Evolutionary conservation across 2,888 invertebrate species (phyloP), one percentile per base, ranked within the genome.

Genomic region (Xestobium rufovillosum): DNA sequence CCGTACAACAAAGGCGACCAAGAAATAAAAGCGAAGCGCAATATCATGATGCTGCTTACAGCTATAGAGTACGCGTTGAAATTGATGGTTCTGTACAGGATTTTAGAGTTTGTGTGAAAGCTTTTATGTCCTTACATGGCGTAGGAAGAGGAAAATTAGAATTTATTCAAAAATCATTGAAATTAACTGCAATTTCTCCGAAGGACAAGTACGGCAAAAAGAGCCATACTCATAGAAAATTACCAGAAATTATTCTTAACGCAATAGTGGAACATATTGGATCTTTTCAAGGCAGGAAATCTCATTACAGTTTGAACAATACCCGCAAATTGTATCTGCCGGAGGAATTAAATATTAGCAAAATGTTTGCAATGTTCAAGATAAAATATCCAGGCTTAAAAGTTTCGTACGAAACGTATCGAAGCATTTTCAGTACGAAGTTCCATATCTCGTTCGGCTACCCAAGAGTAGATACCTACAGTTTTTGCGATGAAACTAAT

Each of bases 221-320:
- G 6, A 8, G n/a, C n/a, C 6, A 23, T 23, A 23, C 8, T 6
- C 23, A 6, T 6, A 6, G n/a, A 6, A 23, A 23, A 23, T 8
- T 23, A 23, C 6, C 23, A 23, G 8, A 23, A 23, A n/a, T 8
- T 23, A 23, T n/a, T 6, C 6, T 23, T 8, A 6, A 23, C 6
- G n/a, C 6, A n/a, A n/a, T n/a, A 8, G n/a, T 23, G 23, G 23
- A 23, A 23, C n/a, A 8, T n/a, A 23, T n/a, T 8, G 6, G n/a
- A 23, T 8, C 6, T 23, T n/a, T 23, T 23, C 6, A 23, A 23
- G n/a, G 23, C 8, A 23, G 23, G n/a, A 23, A 23, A 23, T 23
- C 23, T n/a, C 23, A 23, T 23, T 23, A 23, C n/a, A 23, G 23
- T 23, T 23, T 23, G n/a, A 23, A 23, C n/a, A 23, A 23, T 8